A percentile compares a stretch with the other conserved stretches of the same genome.
phyloP scores from a whole-genome alignment of 1,140 invertebrate species.

The Adelges cooleyi region DNA sequence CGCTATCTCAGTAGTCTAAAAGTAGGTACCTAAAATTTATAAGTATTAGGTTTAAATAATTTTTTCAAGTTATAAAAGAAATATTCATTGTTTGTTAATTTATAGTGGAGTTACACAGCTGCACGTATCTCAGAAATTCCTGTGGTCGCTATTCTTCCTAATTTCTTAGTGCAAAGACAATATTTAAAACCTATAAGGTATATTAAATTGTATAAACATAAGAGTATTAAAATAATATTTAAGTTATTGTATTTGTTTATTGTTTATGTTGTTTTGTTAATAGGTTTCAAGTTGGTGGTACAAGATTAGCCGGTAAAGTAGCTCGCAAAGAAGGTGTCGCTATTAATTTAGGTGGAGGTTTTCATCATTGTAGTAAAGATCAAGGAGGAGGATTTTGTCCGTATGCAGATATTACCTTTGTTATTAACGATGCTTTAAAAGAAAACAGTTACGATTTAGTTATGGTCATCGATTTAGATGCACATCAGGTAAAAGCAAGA shows the following conservation, averaged over 20 bases:
- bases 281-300: conserved; percentile 49
- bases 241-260: no score
- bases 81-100: conserved; percentile 33
- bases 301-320: conserved; percentile 64
- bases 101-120: conserved; percentile 63
- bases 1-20: conserved; percentile 58
- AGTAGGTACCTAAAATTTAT: no score
- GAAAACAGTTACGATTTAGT: conserved; percentile 45
- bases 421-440: conserved; percentile 55
- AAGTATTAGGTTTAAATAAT: conserved; percentile 29
- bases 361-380: conserved; percentile 64
- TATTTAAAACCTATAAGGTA: conserved; percentile 65
- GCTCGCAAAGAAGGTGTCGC: conserved; percentile 71
- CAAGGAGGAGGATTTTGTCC: conserved; percentile 75
- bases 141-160: conserved; percentile 59
- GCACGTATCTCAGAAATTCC: conserved; percentile 68
- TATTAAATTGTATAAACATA: background rate
- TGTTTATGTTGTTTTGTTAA: background rate
- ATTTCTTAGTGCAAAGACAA: conserved; percentile 59
- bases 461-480: conserved; percentile 82
- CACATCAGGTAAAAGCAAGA: conserved; percentile 53
- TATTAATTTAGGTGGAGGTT: conserved; percentile 82
- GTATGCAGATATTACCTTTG: conserved; percentile 75
- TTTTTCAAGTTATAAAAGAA: conserved; percentile 30
- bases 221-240: background rate